These are phyloP conservation scores for Spodoptera litura DNA, from an alignment of 1,140 invertebrate genomes.

Conservation along the genomic window DNA sequence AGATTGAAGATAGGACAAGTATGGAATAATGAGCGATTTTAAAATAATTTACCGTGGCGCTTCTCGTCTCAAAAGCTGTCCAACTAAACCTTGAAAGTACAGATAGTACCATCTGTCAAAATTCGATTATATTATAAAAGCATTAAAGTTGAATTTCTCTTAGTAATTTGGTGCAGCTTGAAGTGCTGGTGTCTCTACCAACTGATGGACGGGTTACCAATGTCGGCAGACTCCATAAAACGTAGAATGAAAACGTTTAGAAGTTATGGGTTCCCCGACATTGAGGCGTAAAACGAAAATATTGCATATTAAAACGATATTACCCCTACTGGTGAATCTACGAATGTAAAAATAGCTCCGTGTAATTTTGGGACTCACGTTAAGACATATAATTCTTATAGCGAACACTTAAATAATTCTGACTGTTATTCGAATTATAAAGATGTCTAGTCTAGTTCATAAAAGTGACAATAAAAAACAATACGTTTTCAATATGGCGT, in stretches of 20 bases:
- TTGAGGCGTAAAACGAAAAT: conserved; percentile 9
- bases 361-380: not conserved
- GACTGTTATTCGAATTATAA: not conserved
- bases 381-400: not conserved
- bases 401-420: not conserved
- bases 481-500: not conserved
- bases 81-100: too few relatives aligned
- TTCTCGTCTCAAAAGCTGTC: too few relatives aligned
- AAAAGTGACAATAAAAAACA: not conserved
- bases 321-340: not conserved
- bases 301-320: conserved; percentile 14
- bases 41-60: too few relatives aligned
- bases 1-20: conserved; percentile 29
- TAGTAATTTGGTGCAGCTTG: too few relatives aligned
- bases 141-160: too few relatives aligned
- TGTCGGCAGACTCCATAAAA: conserved; percentile 17
- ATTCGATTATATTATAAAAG: too few relatives aligned
- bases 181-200: too few relatives aligned
- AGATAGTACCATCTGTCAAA: too few relatives aligned
- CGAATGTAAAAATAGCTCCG: not conserved
- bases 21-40: not conserved
- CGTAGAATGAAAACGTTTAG: conserved; percentile 10
- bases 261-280: conserved; percentile 17
- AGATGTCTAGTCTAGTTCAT: conserved; percentile 6
- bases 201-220: not conserved